Percentiles rank a stretch among this genome's conserved stretches.
These are phyloP conservation scores for Cinclus mexicanus DNA, from an alignment of 2,113 vertebrate species.

Conservation along the genomic window DNA sequence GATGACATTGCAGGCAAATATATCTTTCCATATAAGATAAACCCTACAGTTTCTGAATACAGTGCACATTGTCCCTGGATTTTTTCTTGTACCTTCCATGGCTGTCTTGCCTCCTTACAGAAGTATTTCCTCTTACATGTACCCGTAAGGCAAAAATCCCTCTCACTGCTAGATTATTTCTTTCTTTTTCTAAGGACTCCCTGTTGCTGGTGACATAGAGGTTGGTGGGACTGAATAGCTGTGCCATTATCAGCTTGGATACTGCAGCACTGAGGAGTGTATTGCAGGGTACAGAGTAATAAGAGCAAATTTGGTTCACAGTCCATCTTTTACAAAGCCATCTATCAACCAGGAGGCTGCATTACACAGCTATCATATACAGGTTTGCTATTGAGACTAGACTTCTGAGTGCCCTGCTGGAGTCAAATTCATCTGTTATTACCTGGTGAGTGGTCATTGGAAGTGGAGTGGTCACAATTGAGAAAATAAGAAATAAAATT, in stretches of 20 bases:
- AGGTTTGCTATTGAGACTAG: neutral
- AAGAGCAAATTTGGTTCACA: constrained; percentile 14
- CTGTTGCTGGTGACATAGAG: neutral
- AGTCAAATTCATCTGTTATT: constrained; percentile 3
- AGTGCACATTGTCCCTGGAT: neutral
- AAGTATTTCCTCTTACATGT: neutral
- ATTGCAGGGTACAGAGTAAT: neutral
- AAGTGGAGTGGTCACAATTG: neutral
- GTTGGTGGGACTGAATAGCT: neutral
- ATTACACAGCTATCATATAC: neutral
- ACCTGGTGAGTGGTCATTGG: neutral
- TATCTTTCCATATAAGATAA: neutral
- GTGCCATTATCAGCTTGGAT: neutral
- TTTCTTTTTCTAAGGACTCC: neutral
- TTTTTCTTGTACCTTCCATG: neutral
- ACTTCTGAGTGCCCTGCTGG: neutral
- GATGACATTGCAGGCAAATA: neutral
- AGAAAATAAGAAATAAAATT: constrained; percentile 11
- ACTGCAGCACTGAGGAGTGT: neutral
- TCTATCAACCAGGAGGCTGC: neutral
- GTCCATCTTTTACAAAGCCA: neutral
- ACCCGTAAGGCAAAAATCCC: neutral
- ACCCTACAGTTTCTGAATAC: neutral
- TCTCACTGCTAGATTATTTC: neutral
- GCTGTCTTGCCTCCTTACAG: neutral